Conservation (phyloP, 2,888 invertebrate genomes). For the Torymus texanus region DNA sequence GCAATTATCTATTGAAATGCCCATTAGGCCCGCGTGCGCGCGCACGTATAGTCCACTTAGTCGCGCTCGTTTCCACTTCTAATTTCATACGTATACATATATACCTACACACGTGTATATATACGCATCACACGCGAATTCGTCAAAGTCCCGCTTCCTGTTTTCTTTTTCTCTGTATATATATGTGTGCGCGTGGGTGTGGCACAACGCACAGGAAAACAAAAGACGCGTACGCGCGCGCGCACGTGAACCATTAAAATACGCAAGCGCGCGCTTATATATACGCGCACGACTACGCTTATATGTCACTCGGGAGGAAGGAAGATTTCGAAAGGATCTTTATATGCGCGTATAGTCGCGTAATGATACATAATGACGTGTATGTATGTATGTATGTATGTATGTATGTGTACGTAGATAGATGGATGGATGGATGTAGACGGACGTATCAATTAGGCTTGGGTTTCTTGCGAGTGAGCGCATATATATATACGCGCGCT, state of each 20-base stretch:
- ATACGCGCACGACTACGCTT: neutral
- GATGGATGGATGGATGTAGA: neutral
- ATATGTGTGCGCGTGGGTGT: constrained; percentile 47
- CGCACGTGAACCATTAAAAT: constrained; percentile 33
- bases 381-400: too few relatives aligned
- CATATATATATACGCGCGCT: too few relatives aligned
- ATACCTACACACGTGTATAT: neutral
- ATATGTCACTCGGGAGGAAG: neutral
- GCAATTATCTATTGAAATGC: constrained; percentile 42
- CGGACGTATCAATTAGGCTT: neutral
- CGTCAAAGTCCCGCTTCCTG: constrained; percentile 40
- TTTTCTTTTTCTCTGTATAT: constrained; percentile 52
- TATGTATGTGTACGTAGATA: too few relatives aligned
- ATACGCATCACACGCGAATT: constrained; percentile 11
- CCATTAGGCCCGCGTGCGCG: constrained; percentile 21
- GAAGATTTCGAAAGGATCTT: constrained; percentile 33
- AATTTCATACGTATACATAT: constrained; percentile 7
- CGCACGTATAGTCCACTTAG: constrained; percentile 45
- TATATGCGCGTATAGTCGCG: neutral
- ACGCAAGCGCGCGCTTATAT: neutral
- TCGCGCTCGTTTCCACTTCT: constrained; percentile 51
- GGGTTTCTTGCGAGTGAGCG: neutral
- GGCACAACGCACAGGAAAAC: constrained; percentile 10
- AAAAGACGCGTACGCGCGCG: constrained; percentile 14
- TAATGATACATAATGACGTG: neutral